Conservation (phyloP, 2,113 vertebrate genomes). For the Montifringilla adamsi region DNA sequence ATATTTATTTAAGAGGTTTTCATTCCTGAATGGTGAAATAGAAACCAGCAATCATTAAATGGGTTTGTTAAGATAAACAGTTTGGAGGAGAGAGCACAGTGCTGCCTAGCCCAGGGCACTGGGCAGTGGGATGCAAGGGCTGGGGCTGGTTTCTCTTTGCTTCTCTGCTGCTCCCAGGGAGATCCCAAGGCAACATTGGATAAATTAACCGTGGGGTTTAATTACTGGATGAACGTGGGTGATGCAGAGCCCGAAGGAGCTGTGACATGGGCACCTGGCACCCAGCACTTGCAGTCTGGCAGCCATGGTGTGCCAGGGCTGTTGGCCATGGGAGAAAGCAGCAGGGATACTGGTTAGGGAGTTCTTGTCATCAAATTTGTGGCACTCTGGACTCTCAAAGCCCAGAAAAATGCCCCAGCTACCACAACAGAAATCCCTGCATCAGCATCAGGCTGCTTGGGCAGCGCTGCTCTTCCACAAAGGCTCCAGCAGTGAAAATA, state of each 20-base stretch:
- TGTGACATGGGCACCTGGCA: background rate
- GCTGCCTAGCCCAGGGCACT: fast-evolving
- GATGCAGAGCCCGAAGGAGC: background rate
- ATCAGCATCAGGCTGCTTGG: background rate
- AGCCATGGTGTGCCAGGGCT: background rate
- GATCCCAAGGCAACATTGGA: background rate
- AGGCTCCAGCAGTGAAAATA: background rate
- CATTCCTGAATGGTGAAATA: background rate
- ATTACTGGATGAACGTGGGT: background rate
- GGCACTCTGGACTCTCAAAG: background rate
- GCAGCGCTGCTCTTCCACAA: background rate
- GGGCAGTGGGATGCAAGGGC: background rate
- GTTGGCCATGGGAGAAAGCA: background rate
- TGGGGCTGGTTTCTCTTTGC: background rate
- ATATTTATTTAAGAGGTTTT: slow-evolving; percentile 31
- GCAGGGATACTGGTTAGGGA: background rate
- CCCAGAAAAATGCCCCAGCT: background rate
- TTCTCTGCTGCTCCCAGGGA: background rate
- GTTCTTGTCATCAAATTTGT: background rate
- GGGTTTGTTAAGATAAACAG: background rate
- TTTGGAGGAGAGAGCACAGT: background rate
- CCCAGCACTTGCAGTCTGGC: background rate
- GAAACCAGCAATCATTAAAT: background rate
- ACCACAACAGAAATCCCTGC: background rate
- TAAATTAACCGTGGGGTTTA: background rate